Conservation (phyloP, 2,888 invertebrate species). For the Melieria picta region DNA sequence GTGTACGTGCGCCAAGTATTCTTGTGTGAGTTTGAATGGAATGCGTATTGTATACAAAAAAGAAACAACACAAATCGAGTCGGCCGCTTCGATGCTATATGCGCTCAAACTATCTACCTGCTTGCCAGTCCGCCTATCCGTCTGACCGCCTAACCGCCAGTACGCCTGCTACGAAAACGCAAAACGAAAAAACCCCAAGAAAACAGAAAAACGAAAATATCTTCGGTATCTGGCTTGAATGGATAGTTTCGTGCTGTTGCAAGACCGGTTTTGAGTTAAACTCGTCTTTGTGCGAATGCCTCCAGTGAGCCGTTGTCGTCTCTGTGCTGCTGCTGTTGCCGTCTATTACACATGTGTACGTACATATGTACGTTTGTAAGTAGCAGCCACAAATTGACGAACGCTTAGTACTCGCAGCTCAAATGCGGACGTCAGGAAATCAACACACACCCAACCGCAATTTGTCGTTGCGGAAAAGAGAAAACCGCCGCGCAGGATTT, state of each 20-base stretch:
- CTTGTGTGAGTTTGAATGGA: slow-evolving; percentile 44
- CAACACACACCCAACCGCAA: no score
- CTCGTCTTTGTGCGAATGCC: slow-evolving; percentile 1
- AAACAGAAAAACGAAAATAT: slow-evolving; percentile 9
- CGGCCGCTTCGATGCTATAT: no score
- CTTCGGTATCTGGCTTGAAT: slow-evolving; percentile 3
- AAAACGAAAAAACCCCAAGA: no score
- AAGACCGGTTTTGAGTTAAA: slow-evolving; percentile 36
- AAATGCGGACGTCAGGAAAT: no score
- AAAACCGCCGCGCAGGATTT: no score
- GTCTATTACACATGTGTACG: not conserved
- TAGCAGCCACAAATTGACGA: not conserved
- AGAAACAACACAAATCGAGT: no score
- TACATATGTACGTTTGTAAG: not conserved
- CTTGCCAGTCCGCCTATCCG: no score
- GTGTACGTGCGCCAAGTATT: slow-evolving; percentile 35
- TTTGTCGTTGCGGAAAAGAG: no score
- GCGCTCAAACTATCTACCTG: no score
- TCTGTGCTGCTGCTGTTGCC: slow-evolving; percentile 14
- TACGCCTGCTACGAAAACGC: no score
- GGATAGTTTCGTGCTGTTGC: slow-evolving; percentile 5
- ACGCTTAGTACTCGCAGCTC: no score
- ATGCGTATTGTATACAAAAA: slow-evolving; percentile 43
- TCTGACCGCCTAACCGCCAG: no score
- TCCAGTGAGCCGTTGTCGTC: not conserved